Evolutionary conservation across 2,113 vertebrate species (phyloP), one percentile per base, ranked within the genome.

Genomic region (Ginglymostoma cirratum): DNA sequence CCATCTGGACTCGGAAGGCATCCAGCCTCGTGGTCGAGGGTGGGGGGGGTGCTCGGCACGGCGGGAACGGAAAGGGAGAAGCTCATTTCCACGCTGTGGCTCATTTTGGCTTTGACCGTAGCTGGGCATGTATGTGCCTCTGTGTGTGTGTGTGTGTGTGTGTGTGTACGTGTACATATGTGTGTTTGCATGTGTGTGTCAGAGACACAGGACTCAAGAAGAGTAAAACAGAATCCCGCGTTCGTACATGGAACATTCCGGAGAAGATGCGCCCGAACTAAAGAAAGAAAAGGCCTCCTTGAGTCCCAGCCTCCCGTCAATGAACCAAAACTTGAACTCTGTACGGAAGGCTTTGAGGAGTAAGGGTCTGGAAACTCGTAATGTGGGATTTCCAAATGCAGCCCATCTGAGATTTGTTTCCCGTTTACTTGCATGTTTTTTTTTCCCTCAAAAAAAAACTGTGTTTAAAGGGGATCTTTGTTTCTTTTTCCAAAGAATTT

Each of bases 351-450:
- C 34, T 23, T 66, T 66, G 61, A 66, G 38, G 30, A 38, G 21
- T 6, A 15, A 66, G 89, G 19, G 34, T 92, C 5, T 38, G 65
- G n/a, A 92, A 17, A n/a, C 27, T 34, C 17, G 7, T 30, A 17
- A 66, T 2, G 86, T 14, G 17, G 12, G 48, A 61, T 38, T 92
- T 92, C 15, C 55, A 12, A 0, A 21, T 34, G 89, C 89, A 34
- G 61, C 34, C 65, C 34, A 23, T 38, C n/a, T 19, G 4, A 66
- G 34, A 66, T 55, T n/a, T 65, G 89, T 78, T 38, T 30, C 55
- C 61, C 61, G 2, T 92, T 92, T 92, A 92, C 55, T 66, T 92
- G 30, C 89, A 66, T 38, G n/a, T 92, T 89, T 90, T 55, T 89
- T 87, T 34, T 80, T 65, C 21, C 55, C 55, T 48, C 48, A 48